These are phyloP conservation scores for Luperina testacea DNA, from an alignment of 2,888 invertebrate genomes.

Conservation along the genomic window DNA sequence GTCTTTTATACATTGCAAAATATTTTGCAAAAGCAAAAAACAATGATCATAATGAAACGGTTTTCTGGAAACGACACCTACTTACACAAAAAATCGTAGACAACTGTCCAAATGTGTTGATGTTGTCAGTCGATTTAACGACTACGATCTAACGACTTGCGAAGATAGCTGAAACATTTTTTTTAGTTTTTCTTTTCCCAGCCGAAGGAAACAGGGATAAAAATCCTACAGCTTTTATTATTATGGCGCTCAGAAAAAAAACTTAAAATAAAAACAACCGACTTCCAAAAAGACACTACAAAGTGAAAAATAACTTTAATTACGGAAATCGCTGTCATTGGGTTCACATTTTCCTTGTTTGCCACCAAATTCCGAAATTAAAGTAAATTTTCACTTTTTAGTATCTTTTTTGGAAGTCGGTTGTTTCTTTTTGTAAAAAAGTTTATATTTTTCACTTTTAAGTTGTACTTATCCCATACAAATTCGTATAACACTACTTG, in stretches of 20 bases:
- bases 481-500: too few relatives aligned
- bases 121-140: constrained; percentile 30
- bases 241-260: background rate
- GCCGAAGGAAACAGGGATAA: background rate
- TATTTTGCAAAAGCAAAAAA: constrained; percentile 10
- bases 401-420: too few relatives aligned
- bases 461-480: too few relatives aligned
- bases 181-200: background rate
- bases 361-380: too few relatives aligned
- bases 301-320: too few relatives aligned
- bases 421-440: too few relatives aligned
- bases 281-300: too few relatives aligned
- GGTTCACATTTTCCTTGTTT: too few relatives aligned
- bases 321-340: too few relatives aligned
- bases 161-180: constrained; percentile 11
- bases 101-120: constrained; percentile 40
- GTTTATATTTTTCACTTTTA: too few relatives aligned
- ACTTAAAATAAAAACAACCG: background rate
- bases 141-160: constrained; percentile 39
- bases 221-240: background rate
- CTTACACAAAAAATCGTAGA: constrained; percentile 12
- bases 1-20: background rate
- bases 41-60: constrained; percentile 2
- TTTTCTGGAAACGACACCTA: constrained; percentile 18
- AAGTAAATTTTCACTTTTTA: too few relatives aligned